These are phyloP conservation scores for Centropyge bicolor DNA, from an alignment of 2,797 vertebrate species.

Conservation along the genomic window DNA sequence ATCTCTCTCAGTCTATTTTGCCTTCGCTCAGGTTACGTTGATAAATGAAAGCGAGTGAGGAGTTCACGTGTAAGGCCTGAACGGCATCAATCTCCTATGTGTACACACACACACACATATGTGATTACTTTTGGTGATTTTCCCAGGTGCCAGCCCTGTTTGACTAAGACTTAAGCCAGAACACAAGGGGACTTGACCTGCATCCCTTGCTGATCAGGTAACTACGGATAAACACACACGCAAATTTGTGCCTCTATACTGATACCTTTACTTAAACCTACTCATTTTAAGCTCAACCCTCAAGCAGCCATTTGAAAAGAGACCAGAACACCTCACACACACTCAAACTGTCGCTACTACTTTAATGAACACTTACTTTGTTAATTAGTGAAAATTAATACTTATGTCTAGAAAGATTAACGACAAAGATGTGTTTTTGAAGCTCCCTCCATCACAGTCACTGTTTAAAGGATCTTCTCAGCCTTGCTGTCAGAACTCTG, in stretches of 20 bases:
- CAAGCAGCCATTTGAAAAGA: neutral
- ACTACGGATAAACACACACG: conserved; percentile 31
- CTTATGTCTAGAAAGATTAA: neutral
- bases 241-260: neutral
- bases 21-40: conserved; percentile 67
- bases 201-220: conserved; percentile 46
- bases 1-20: conserved; percentile 69
- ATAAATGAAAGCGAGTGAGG: conserved; percentile 75
- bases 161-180: conserved; percentile 58
- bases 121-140: conserved; percentile 49
- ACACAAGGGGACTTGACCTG: conserved; percentile 49
- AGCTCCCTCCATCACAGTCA: neutral
- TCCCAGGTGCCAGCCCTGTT: conserved; percentile 62
- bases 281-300: neutral
- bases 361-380: neutral
- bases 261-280: neutral
- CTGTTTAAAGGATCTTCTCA: neutral
- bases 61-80: conserved; percentile 62
- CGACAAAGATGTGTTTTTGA: neutral
- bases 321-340: neutral
- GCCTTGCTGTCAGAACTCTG: too few relatives aligned
- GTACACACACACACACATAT: conserved; percentile 19
- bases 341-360: too few relatives aligned
- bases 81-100: conserved; percentile 62
- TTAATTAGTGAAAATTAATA: neutral